Evolutionary conservation across 2,888 invertebrate genomes (phyloP).

Genomic region (Rhagium mordax): DNA sequence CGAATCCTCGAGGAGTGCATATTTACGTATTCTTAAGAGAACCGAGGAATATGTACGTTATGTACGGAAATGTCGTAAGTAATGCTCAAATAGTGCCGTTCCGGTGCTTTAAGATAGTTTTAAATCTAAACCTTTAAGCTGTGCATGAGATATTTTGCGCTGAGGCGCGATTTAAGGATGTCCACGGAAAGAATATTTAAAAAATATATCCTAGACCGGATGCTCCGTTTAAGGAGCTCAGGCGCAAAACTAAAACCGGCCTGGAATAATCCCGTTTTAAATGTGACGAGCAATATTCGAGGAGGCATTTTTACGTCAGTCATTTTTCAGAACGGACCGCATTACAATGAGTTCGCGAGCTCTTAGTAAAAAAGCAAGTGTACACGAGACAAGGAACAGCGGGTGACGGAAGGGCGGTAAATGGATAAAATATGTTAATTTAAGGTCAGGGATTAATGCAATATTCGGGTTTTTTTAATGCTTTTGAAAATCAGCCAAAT

Average conservation of each 20-base stretch:
- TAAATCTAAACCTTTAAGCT: neutral
- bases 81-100: neutral
- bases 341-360: neutral
- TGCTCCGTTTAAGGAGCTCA: neutral
- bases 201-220: neutral
- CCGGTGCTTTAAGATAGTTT: neutral
- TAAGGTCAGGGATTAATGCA: neutral
- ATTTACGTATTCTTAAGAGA: too few species aligned
- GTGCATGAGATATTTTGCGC: neutral
- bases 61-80: neutral
- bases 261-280: neutral
- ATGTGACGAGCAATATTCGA: slow-evolving; percentile 11
- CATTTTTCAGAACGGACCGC: slow-evolving; percentile 10
- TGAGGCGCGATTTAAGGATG: neutral
- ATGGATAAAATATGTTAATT: neutral
- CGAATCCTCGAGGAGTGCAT: too few species aligned
- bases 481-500: too few species aligned
- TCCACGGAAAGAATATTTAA: slow-evolving; percentile 1
- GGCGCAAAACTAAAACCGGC: neutral
- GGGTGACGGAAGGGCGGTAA: neutral
- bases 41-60: too few species aligned
- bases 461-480: neutral
- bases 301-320: slow-evolving; percentile 3
- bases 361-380: neutral
- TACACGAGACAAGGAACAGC: neutral